These are phyloP conservation scores for Elymnias hypermnestra DNA, from an alignment of 1,140 invertebrate genomes.

Conservation along the genomic window DNA sequence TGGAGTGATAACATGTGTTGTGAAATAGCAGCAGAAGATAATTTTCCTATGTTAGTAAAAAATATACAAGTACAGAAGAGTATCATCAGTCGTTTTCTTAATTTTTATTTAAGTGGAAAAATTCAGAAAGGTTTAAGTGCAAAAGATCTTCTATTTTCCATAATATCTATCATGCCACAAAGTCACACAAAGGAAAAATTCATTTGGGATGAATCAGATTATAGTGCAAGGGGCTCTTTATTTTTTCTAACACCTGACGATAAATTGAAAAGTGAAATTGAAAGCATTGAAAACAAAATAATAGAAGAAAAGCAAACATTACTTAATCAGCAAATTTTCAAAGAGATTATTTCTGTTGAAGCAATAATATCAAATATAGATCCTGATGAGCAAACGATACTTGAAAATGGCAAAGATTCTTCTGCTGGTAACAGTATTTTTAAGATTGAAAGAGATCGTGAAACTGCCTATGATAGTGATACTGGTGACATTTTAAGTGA, in stretches of 20 bases:
- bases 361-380: too few species aligned
- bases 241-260: constrained; percentile 22
- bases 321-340: too few species aligned
- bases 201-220: constrained; percentile 15
- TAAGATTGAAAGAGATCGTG: too few species aligned
- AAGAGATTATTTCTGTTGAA: too few species aligned
- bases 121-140: constrained; percentile 18
- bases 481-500: too few species aligned
- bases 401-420: too few species aligned
- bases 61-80: constrained; percentile 13
- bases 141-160: constrained; percentile 15
- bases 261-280: constrained; percentile 12
- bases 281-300: too few species aligned
- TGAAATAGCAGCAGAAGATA: constrained; percentile 12
- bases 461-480: too few species aligned
- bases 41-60: constrained; percentile 10
- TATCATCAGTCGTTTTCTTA: constrained; percentile 21
- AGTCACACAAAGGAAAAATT: constrained; percentile 8
- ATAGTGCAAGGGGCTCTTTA: constrained; percentile 13
- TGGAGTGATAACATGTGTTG: constrained; percentile 17
- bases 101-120: constrained; percentile 25
- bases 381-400: too few species aligned
- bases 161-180: constrained; percentile 20
- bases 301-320: too few species aligned
- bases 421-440: too few species aligned